phyloP scores from a whole-genome alignment of 1,140 invertebrate genomes.

The Psilanteris sp. region DNA sequence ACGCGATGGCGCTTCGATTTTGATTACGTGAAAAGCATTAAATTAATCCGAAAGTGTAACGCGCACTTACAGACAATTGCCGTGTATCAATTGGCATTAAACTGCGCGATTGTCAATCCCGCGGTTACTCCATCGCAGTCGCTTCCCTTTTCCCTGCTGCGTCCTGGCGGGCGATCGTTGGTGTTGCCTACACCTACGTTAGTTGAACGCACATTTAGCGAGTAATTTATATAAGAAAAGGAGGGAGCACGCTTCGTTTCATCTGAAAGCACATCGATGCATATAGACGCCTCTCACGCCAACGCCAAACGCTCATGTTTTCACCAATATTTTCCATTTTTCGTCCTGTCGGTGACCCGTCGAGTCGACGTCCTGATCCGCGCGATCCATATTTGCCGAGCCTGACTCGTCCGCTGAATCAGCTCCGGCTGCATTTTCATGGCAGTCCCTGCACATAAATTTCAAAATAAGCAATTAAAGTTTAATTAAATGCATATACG shows the following conservation, averaged over 20 bases:
- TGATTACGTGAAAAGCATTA: conserved; percentile 30
- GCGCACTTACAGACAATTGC: conserved; percentile 42
- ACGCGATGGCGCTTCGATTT: conserved; percentile 16
- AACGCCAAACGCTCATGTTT: conserved; percentile 1
- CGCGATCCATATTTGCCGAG: too few relatives aligned
- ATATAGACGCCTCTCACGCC: conserved; percentile 67
- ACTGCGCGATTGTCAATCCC: conserved; percentile 17
- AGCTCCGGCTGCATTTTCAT: too few relatives aligned
- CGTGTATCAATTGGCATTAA: conserved; percentile 13
- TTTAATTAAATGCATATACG: conserved; percentile 75
- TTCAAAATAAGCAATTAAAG: conserved; percentile 61
- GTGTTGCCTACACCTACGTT: conserved; percentile 52
- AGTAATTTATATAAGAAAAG: conserved; percentile 79
- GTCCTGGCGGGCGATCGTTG: conserved; percentile 57
- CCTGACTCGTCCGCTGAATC: too few relatives aligned
- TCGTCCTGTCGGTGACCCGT: conserved; percentile 1
- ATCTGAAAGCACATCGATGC: conserved; percentile 78
- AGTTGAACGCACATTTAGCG: conserved; percentile 73
- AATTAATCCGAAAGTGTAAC: conserved; percentile 50
- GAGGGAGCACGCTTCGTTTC: conserved; percentile 77
- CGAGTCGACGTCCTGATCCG: neutral
- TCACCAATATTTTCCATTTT: conserved; percentile 25
- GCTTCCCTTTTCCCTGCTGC: conserved; percentile 67
- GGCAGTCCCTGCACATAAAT: too few relatives aligned
- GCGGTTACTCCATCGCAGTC: conserved; percentile 55